Evolutionary conservation across 2,113 vertebrate species (phyloP).

Genomic region (Glaucidium brasilianum): DNA sequence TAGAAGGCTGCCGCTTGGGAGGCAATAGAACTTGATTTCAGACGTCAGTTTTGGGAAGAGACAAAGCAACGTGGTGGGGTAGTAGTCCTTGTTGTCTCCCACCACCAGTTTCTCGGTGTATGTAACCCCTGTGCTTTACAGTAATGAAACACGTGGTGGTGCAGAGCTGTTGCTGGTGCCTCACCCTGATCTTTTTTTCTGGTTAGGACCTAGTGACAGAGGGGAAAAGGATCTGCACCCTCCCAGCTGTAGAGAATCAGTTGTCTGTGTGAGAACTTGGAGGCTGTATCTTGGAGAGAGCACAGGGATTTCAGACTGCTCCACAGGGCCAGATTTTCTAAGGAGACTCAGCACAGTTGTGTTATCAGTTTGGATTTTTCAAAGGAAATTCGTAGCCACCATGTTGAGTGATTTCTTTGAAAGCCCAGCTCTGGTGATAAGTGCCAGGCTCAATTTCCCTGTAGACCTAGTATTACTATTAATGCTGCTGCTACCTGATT

Average conservation of each 20-base stretch:
- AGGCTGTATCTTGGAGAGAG: neutral
- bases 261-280: neutral
- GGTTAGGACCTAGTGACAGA: neutral
- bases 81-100: neutral
- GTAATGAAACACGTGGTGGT: neutral
- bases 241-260: neutral
- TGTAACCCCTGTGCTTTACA: neutral
- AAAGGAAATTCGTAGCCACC: neutral
- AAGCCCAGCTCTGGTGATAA: neutral
- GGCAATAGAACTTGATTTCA: neutral
- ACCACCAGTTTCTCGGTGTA: neutral
- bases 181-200: neutral
- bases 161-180: neutral
- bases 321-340: neutral
- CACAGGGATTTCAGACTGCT: neutral
- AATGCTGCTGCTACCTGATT: neutral
- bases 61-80: accelerated
- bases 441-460: neutral
- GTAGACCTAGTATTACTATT: neutral
- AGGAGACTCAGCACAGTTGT: neutral
- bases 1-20: neutral
- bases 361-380: neutral
- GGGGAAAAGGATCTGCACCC: neutral
- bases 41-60: neutral
- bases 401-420: neutral